Conservation (phyloP, 2,888 invertebrate genomes). For the Aricia artaxerxes region DNA sequence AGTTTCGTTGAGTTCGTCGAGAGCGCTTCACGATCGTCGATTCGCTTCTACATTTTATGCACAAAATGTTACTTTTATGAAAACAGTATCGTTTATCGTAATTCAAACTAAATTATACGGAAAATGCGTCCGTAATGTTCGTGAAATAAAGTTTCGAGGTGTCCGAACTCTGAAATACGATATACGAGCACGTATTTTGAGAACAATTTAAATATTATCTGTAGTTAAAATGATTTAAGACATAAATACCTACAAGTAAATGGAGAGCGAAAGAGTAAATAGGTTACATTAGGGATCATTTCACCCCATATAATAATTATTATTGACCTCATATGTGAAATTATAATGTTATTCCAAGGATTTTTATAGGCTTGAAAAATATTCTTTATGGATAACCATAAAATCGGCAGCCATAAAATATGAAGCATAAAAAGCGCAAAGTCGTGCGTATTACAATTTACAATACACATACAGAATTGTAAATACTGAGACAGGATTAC, state of each 20-base stretch:
- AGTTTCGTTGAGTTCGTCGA: conserved; percentile 29
- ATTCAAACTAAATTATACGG: background rate
- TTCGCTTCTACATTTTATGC: conserved; percentile 21
- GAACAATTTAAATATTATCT: background rate
- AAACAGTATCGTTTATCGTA: background rate
- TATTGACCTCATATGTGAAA: background rate
- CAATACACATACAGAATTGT: background rate
- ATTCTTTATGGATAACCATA: background rate
- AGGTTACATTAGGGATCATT: too few species aligned
- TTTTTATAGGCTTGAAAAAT: background rate
- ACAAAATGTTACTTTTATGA: conserved; percentile 16
- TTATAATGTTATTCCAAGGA: background rate
- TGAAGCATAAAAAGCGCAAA: background rate
- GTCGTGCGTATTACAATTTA: background rate
- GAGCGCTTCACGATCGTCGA: conserved; percentile 30
- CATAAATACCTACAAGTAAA: too few species aligned
- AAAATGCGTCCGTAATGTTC: background rate
- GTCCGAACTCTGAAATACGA: background rate
- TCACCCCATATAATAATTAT: too few species aligned
- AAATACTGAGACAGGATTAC: background rate
- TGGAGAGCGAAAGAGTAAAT: too few species aligned
- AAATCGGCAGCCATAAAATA: background rate
- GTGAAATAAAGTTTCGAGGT: background rate
- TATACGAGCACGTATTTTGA: background rate
- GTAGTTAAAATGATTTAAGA: too few species aligned